Evolutionary conservation across 2,888 invertebrate species (phyloP).

Genomic region (Campaea margaritaria): DNA sequence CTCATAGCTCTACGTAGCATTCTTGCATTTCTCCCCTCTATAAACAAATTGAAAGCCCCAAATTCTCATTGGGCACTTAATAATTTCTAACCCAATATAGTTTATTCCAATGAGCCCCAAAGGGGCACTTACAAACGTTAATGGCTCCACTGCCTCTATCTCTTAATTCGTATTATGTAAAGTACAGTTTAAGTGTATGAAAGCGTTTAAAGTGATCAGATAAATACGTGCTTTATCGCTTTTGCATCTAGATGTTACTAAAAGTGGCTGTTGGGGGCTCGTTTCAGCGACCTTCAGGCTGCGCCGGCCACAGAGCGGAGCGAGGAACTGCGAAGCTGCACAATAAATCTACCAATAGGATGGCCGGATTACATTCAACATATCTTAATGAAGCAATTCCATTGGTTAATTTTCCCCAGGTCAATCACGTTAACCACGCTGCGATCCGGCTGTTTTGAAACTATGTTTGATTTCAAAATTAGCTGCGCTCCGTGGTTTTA

Average conservation of each 20-base stretch:
- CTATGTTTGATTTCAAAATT: no score
- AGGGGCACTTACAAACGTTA: constrained; percentile 18
- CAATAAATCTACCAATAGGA: no score
- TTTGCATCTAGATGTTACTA: constrained; percentile 1
- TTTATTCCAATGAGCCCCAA: constrained; percentile 22
- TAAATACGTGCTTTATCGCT: constrained; percentile 13
- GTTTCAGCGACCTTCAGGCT: no score
- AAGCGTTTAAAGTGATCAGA: constrained; percentile 8
- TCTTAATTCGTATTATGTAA: constrained; percentile 20
- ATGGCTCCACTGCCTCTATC: constrained; percentile 12
- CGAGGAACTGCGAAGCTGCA: no score
- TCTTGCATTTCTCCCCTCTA: not conserved
- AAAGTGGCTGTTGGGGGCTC: not conserved
- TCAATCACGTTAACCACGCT: no score
- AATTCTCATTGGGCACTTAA: constrained; percentile 20
- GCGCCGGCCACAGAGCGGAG: no score
- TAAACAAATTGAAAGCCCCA: constrained; percentile 2
- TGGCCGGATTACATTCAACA: no score
- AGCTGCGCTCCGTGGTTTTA: no score
- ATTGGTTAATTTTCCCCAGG: no score
- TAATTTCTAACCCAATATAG: constrained; percentile 31
- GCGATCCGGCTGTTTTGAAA: no score
- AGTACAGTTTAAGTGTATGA: constrained; percentile 16
- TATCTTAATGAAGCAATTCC: no score
- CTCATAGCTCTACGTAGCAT: no score